Evolutionary conservation across 1,140 invertebrate species (phyloP).

Genomic region (Drosophila pachea): DNA sequence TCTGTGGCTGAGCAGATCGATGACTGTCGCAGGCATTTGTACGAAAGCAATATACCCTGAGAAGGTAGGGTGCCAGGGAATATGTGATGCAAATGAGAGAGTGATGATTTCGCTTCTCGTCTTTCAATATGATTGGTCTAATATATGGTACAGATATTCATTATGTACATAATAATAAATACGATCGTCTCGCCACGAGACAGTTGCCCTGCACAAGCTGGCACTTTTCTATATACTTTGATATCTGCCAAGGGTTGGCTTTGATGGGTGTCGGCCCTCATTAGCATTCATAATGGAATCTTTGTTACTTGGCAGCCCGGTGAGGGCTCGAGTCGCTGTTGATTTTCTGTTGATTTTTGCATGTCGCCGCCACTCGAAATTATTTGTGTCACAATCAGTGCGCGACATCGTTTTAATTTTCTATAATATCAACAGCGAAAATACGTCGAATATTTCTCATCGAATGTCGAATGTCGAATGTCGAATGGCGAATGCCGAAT

Average conservation of each 20-base stretch:
- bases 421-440: slow-evolving; percentile 5
- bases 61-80: too few relatives aligned
- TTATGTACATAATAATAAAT: too few relatives aligned
- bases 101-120: too few relatives aligned
- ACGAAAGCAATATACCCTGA: too few relatives aligned
- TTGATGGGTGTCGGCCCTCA: slow-evolving; percentile 29
- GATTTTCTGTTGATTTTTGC: slow-evolving; percentile 47
- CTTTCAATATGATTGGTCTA: too few relatives aligned
- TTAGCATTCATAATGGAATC: slow-evolving; percentile 69
- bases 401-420: slow-evolving; percentile 34
- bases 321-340: not conserved
- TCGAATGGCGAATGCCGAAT: not conserved
- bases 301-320: slow-evolving; percentile 29
- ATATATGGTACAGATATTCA: too few relatives aligned
- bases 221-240: too few relatives aligned
- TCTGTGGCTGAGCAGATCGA: too few relatives aligned
- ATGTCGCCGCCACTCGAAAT: slow-evolving; percentile 20
- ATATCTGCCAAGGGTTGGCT: not conserved
- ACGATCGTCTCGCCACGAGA: too few relatives aligned
- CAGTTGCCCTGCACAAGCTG: too few relatives aligned
- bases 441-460: slow-evolving; percentile 1
- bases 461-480: not conserved
- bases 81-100: too few relatives aligned
- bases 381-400: slow-evolving; percentile 52
- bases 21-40: too few relatives aligned